These are phyloP conservation scores for Pomatorhinus ruficollis DNA, from an alignment of 2,113 vertebrate genomes.

Conservation along the genomic window DNA sequence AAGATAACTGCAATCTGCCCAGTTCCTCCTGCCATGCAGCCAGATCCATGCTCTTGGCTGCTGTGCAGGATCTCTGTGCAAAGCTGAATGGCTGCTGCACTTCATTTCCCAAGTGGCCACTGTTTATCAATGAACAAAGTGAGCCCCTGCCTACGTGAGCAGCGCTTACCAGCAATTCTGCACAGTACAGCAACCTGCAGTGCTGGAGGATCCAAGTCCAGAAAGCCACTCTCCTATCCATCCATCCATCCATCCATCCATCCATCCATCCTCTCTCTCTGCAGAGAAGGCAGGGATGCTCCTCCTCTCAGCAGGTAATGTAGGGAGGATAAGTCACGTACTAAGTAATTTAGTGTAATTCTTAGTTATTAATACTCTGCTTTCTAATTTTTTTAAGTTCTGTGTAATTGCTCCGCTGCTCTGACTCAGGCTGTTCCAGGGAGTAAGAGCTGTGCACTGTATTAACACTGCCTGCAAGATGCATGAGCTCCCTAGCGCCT, in stretches of 20 bases:
- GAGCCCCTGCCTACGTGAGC: neutral
- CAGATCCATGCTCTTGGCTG: neutral
- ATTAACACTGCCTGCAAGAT: neutral
- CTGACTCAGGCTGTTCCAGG: neutral
- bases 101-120: neutral
- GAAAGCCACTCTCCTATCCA: neutral
- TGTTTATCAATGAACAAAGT: neutral
- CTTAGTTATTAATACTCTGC: neutral
- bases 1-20: neutral
- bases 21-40: neutral
- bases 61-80: neutral
- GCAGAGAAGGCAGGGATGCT: neutral
- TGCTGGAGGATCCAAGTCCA: neutral
- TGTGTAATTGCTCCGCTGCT: neutral
- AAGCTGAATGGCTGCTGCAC: neutral
- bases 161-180: rapidly evolving
- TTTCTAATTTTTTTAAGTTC: neutral
- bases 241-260: neutral
- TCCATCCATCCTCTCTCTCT: neutral
- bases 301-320: neutral
- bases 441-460: neutral
- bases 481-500: neutral
- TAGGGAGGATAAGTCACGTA: neutral
- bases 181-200: neutral
- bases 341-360: neutral